phyloP scores from a whole-genome alignment of 2,888 invertebrate species.

The Melolontha melolontha region DNA sequence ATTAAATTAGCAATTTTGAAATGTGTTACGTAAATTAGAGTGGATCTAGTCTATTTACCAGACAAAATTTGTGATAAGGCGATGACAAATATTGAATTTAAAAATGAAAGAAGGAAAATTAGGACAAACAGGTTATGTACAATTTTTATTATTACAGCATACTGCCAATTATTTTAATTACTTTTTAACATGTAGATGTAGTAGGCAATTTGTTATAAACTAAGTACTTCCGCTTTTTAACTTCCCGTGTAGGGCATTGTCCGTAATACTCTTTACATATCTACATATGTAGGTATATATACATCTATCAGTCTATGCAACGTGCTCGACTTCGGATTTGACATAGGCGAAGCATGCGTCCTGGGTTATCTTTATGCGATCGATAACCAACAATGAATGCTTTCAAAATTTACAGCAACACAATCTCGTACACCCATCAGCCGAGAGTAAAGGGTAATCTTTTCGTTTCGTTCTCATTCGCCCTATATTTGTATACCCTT shows the following conservation, averaged over 20 bases:
- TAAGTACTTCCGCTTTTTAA: slow-evolving; percentile 56
- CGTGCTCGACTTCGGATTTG: slow-evolving; percentile 51
- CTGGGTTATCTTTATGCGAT: slow-evolving; percentile 44
- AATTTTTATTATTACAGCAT: background rate
- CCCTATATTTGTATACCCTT: slow-evolving; percentile 43
- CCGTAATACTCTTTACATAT: slow-evolving; percentile 46
- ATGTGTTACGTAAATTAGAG: background rate
- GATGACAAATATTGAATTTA: too few species aligned
- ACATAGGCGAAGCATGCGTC: slow-evolving; percentile 53
- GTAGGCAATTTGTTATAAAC: slow-evolving; percentile 60
- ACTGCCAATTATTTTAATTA: background rate
- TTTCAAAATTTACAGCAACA: slow-evolving; percentile 23
- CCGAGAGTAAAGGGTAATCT: slow-evolving; percentile 6
- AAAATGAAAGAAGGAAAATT: too few species aligned
- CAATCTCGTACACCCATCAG: background rate
- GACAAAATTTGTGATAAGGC: too few species aligned
- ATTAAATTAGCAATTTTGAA: background rate
- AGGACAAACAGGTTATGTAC: too few species aligned
- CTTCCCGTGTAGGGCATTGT: slow-evolving; percentile 57
- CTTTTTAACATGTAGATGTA: slow-evolving; percentile 37
- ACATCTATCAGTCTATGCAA: slow-evolving; percentile 18
- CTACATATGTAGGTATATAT: too few species aligned
- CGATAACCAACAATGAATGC: slow-evolving; percentile 46
- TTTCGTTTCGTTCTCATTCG: slow-evolving; percentile 47
- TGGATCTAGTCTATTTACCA: background rate